Conservation (phyloP, 2,888 invertebrate genomes). For the Auanema sp. region DNA sequence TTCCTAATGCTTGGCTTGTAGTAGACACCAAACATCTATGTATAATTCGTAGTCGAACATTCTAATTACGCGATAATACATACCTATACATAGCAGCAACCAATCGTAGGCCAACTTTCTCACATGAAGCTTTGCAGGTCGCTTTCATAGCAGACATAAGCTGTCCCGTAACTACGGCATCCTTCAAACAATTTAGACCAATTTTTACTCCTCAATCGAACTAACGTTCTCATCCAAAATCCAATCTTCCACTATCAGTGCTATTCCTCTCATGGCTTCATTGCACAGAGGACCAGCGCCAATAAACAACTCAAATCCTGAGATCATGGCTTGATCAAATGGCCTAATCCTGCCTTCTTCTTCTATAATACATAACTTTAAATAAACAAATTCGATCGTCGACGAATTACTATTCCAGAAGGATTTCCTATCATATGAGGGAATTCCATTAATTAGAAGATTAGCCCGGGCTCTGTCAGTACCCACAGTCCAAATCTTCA, state of each 20-base stretch:
- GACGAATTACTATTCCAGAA: constrained; percentile 34
- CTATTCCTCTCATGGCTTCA: constrained; percentile 93
- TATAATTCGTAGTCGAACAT: not conserved
- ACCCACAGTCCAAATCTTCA: constrained; percentile 86
- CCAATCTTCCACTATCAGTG: constrained; percentile 86
- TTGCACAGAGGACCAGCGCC: constrained; percentile 85
- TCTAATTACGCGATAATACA: constrained; percentile 69
- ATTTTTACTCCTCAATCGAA: not conserved
- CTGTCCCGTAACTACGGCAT: constrained; percentile 72
- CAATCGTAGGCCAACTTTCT: constrained; percentile 79
- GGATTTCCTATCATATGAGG: constrained; percentile 70
- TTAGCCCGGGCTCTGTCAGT: constrained; percentile 87
- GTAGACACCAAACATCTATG: constrained; percentile 76
- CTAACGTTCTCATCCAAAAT: constrained; percentile 57
- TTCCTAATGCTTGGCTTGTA: constrained; percentile 83
- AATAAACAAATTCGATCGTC: not conserved
- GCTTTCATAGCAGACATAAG: constrained; percentile 88
- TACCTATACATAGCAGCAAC: constrained; percentile 91
- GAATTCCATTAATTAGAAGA: constrained; percentile 80
- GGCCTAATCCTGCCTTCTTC: constrained; percentile 24
- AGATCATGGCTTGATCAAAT: constrained; percentile 51
- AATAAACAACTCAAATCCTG: constrained; percentile 59
- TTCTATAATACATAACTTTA: not conserved
- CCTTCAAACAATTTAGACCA: constrained; percentile 17
- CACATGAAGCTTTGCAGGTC: constrained; percentile 83